A percentile compares a stretch with the other conserved stretches of the same genome.
These are phyloP conservation scores for Acropora tenuis DNA, from an alignment of 64 coral and sea anemone species.

Conservation along the genomic window DNA sequence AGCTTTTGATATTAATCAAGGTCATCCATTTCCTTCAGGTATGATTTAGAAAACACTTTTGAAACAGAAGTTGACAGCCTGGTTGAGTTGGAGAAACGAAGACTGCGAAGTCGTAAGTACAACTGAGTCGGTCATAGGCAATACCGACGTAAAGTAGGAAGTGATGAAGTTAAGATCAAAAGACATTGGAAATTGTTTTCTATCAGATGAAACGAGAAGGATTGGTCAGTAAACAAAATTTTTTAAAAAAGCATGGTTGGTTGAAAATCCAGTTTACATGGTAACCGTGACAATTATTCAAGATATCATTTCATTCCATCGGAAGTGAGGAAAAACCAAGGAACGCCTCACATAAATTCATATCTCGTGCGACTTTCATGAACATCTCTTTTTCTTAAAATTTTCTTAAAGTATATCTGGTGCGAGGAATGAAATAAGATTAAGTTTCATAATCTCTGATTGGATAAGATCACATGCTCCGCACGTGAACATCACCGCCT, in stretches of 20 bases:
- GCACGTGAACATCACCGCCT: not conserved
- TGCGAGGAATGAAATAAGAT: not conserved
- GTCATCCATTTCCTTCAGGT: not conserved
- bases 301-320: not conserved
- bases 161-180: not conserved
- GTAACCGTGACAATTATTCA: not conserved
- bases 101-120: conserved; percentile 34
- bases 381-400: too few species aligned
- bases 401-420: too few species aligned
- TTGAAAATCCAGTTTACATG: conserved; percentile 23
- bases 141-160: not conserved
- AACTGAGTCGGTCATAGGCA: not conserved
- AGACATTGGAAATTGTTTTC: not conserved
- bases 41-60: conserved; percentile 42
- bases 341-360: not conserved
- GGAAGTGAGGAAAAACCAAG: not conserved
- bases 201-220: not conserved
- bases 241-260: not conserved
- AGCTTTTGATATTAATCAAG: not conserved
- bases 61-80: conserved; percentile 48
- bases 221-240: not conserved
- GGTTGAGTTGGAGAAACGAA: conserved; percentile 21
- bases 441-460: not conserved
- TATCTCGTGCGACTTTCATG: too few species aligned
- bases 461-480: not conserved